Conservation (phyloP, 2,113 vertebrate species). For the Lepus timidus region DNA sequence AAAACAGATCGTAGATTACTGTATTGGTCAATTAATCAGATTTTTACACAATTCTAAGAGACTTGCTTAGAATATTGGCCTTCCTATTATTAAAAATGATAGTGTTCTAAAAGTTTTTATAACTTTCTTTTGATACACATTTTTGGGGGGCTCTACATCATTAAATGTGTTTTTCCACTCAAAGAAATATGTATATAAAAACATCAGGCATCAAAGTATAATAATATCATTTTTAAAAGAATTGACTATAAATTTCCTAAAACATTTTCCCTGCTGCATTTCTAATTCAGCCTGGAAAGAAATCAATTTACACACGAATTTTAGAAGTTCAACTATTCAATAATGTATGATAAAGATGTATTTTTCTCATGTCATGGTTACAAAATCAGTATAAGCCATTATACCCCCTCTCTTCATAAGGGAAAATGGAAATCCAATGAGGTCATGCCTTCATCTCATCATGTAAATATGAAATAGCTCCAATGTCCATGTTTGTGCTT, state of each 20-base stretch:
- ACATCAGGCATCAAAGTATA: neutral
- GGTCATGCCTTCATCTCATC: conserved; percentile 58
- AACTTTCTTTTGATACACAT: conserved; percentile 1
- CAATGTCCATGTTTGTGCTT: conserved; percentile 11
- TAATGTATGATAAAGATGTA: conserved; percentile 56
- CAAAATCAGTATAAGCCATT: conserved; percentile 60
- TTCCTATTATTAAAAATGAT: conserved; percentile 23
- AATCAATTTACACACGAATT: conserved; percentile 56
- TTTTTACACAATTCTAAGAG: neutral
- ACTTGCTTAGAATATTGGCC: conserved; percentile 1
- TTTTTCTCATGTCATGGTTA: conserved; percentile 42
- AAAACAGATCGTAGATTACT: neutral
- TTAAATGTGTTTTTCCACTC: conserved; percentile 21
- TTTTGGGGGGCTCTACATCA: neutral
- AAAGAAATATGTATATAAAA: conserved; percentile 19
- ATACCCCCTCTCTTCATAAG: conserved; percentile 40
- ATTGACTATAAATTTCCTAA: conserved; percentile 20
- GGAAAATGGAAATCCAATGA: conserved; percentile 71
- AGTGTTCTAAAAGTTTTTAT: neutral
- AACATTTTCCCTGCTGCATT: conserved; percentile 21
- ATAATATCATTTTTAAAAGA: conserved; percentile 1
- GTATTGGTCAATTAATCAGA: neutral
- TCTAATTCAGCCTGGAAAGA: conserved; percentile 52
- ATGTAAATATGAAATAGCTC: conserved; percentile 62
- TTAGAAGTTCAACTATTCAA: conserved; percentile 60